These are phyloP conservation scores for Philereme vetulata DNA, from an alignment of 2,888 invertebrate genomes.

Conservation along the genomic window DNA sequence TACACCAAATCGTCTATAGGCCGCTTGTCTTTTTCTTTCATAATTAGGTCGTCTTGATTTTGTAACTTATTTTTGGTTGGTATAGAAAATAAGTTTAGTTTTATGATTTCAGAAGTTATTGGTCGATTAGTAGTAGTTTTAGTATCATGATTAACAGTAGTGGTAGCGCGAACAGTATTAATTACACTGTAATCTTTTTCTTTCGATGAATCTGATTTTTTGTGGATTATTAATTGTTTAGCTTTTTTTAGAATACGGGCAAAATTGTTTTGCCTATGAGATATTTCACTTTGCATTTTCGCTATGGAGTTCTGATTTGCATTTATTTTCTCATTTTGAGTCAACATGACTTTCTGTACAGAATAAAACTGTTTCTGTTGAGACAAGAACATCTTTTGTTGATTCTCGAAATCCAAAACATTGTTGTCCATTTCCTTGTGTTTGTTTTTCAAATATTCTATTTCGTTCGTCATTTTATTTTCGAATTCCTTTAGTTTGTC, in stretches of 20 bases:
- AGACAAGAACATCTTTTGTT: slow-evolving; percentile 68
- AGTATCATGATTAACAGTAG: neutral
- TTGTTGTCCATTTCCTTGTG: slow-evolving; percentile 61
- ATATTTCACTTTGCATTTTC: slow-evolving; percentile 71
- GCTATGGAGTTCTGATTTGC: slow-evolving; percentile 66
- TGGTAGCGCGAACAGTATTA: neutral
- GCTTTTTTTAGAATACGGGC: slow-evolving; percentile 69
- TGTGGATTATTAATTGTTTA: slow-evolving; percentile 59
- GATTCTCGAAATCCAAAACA: slow-evolving; percentile 64
- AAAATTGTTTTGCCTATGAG: slow-evolving; percentile 69
- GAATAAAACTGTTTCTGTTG: slow-evolving; percentile 73
- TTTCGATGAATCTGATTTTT: slow-evolving; percentile 27
- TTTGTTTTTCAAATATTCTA: slow-evolving; percentile 53
- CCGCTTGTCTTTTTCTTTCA: slow-evolving; percentile 70
- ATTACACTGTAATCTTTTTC: slow-evolving; percentile 10
- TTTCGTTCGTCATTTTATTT: slow-evolving; percentile 49
- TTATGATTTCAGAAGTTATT: slow-evolving; percentile 57
- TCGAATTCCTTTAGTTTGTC: slow-evolving; percentile 58
- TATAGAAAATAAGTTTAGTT: slow-evolving; percentile 70
- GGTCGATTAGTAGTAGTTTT: slow-evolving; percentile 39
- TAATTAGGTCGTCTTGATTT: slow-evolving; percentile 65
- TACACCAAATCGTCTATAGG: slow-evolving; percentile 73
- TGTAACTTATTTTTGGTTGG: slow-evolving; percentile 51
- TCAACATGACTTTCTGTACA: slow-evolving; percentile 68
- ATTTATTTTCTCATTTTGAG: slow-evolving; percentile 73